phyloP scores from a whole-genome alignment of 2,888 invertebrate species.

The Aricia artaxerxes region DNA sequence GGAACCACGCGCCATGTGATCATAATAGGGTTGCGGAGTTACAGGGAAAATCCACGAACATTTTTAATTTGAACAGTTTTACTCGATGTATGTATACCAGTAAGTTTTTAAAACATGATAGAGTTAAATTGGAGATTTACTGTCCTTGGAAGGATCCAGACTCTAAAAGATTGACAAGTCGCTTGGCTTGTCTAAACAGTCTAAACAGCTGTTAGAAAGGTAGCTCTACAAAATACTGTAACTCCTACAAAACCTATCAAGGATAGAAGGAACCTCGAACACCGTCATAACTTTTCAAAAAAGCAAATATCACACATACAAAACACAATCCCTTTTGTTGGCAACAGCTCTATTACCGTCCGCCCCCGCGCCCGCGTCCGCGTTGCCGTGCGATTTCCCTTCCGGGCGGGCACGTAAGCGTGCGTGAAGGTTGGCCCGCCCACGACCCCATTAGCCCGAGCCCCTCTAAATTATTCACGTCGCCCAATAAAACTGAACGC shows the following conservation, averaged over 20 bases:
- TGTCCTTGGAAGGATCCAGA: too few relatives aligned
- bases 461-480: slow-evolving; percentile 43
- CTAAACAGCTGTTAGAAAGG: too few relatives aligned
- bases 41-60: background rate
- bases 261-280: background rate
- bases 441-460: slow-evolving; percentile 40
- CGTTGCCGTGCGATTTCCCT: background rate
- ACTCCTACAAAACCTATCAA: background rate
- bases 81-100: background rate
- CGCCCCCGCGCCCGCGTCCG: background rate
- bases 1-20: slow-evolving; percentile 30
- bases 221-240: background rate
- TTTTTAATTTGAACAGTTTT: background rate
- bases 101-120: background rate
- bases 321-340: background rate
- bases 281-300: background rate
- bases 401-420: slow-evolving; percentile 28
- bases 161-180: too few relatives aligned
- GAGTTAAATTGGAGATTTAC: too few relatives aligned
- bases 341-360: slow-evolving; percentile 9
- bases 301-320: background rate
- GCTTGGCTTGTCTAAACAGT: too few relatives aligned
- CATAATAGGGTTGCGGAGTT: slow-evolving; percentile 2
- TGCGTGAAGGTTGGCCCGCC: slow-evolving; percentile 31
- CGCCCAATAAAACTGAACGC: slow-evolving; percentile 39